Percentiles rank a stretch among this genome's conserved stretches.
Evolutionary conservation across 2,888 invertebrate genomes (phyloP).

Genomic region (Folsomia candida): DNA sequence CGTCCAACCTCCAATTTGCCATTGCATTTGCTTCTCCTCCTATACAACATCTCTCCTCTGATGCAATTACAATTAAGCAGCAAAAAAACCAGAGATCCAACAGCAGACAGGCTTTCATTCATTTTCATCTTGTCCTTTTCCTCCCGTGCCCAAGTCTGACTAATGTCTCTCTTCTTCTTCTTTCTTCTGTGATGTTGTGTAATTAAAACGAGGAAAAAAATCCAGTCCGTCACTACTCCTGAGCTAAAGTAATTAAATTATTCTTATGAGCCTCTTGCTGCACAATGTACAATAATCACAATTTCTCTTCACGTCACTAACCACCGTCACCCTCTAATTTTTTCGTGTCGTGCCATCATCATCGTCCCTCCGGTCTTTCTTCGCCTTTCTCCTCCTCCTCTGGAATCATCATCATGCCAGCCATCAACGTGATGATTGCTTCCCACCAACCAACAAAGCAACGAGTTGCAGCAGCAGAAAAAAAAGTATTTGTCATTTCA

Average conservation of each 20-base stretch:
- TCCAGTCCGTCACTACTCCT: background rate
- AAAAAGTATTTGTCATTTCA: too few species aligned
- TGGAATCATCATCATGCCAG: background rate
- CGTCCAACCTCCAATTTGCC: background rate
- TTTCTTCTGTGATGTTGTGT: constrained; percentile 26
- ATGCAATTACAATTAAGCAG: background rate
- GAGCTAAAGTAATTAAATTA: constrained; percentile 49
- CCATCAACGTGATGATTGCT: background rate
- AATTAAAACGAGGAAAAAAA: constrained; percentile 49
- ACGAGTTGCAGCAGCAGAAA: too few species aligned
- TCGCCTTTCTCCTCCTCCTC: background rate
- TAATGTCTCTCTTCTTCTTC: constrained; percentile 9
- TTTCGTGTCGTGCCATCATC: background rate
- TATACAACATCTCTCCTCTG: background rate
- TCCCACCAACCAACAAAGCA: background rate
- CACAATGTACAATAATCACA: constrained; percentile 23
- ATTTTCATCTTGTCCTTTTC: too few species aligned
- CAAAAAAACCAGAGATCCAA: background rate
- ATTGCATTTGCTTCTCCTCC: background rate
- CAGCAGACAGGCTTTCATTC: too few species aligned
- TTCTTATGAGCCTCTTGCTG: constrained; percentile 43
- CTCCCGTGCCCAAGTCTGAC: too few species aligned
- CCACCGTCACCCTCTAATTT: constrained; percentile 6
- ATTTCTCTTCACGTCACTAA: constrained; percentile 31
- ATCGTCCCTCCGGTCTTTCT: background rate